phyloP scores from a whole-genome alignment of 2,113 vertebrate species.

The Emydocephalus ijimae region DNA sequence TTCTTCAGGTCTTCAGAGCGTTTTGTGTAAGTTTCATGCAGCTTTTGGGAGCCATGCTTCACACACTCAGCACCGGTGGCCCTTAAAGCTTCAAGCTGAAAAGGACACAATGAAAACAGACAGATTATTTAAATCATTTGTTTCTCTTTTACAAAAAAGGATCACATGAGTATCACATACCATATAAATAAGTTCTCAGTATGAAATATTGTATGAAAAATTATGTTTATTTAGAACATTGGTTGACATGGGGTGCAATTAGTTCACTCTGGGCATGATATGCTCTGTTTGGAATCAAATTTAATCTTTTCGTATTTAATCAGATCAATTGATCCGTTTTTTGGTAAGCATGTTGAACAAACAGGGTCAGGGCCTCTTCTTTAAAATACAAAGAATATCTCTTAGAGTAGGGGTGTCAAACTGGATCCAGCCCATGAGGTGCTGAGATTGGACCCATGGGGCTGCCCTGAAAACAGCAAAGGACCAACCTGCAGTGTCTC shows the following conservation, averaged over 20 bases:
- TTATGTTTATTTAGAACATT: too few species aligned
- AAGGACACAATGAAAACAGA: background rate
- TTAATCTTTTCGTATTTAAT: too few species aligned
- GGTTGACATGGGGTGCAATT: too few species aligned
- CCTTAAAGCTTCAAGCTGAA: constrained; percentile 69
- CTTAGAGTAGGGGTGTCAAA: too few species aligned
- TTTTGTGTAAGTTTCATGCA: constrained; percentile 57
- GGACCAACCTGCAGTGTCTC: too few species aligned
- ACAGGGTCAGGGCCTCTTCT: background rate
- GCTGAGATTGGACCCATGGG: too few species aligned
- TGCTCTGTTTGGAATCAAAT: too few species aligned
- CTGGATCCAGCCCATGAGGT: too few species aligned
- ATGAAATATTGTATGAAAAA: background rate
- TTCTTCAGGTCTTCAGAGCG: constrained; percentile 47
- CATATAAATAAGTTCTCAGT: background rate
- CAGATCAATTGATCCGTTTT: background rate
- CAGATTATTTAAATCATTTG: background rate
- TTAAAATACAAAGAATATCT: background rate
- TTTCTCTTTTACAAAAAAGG: background rate
- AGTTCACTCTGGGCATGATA: too few species aligned
- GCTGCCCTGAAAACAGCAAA: too few species aligned
- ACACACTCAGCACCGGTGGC: constrained; percentile 62
- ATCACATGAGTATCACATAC: background rate
- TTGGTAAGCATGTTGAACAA: background rate
- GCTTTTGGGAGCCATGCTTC: constrained; percentile 51